phyloP scores from a whole-genome alignment of 2,888 invertebrate species.

The Conchocele bisecta region DNA sequence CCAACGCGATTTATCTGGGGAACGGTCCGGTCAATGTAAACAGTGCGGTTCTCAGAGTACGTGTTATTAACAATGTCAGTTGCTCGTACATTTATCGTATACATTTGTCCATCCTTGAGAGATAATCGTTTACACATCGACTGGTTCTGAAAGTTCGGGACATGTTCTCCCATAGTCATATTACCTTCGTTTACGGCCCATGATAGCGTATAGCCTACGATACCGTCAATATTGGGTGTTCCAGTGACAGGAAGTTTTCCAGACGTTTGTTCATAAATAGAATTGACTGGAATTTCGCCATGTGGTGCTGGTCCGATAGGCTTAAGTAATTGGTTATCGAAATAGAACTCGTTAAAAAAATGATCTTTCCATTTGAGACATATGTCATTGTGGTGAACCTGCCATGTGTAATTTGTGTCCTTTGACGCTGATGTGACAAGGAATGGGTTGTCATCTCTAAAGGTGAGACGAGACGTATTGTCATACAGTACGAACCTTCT shows the following conservation, averaged over 20 bases:
- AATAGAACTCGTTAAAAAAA: constrained; percentile 44
- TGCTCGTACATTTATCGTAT: constrained; percentile 42
- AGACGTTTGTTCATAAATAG: constrained; percentile 54
- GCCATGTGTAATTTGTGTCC: constrained; percentile 50
- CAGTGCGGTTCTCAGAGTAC: constrained; percentile 34
- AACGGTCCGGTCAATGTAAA: constrained; percentile 55
- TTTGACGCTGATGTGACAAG: constrained; percentile 40
- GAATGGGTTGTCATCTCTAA: constrained; percentile 3
- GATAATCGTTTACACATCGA: constrained; percentile 28
- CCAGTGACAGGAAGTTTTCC: constrained; percentile 55
- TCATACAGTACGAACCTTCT: constrained; percentile 54
- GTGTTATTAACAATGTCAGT: constrained; percentile 56
- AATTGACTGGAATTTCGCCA: constrained; percentile 33
- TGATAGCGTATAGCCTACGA: constrained; percentile 38
- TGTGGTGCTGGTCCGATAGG: constrained; percentile 37
- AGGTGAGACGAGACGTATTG: constrained; percentile 34
- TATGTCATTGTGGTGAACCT: constrained; percentile 42
- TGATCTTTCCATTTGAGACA: constrained; percentile 52
- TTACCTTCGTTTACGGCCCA: constrained; percentile 25
- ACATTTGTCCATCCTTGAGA: constrained; percentile 54
- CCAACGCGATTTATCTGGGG: constrained; percentile 58
- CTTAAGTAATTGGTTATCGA: constrained; percentile 26
- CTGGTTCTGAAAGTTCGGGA: constrained; percentile 51
- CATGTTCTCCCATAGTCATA: not conserved
- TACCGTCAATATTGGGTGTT: constrained; percentile 57